phyloP scores from a whole-genome alignment of 2,113 vertebrate species.

The Sinocyclocheilus anophthalmus region DNA sequence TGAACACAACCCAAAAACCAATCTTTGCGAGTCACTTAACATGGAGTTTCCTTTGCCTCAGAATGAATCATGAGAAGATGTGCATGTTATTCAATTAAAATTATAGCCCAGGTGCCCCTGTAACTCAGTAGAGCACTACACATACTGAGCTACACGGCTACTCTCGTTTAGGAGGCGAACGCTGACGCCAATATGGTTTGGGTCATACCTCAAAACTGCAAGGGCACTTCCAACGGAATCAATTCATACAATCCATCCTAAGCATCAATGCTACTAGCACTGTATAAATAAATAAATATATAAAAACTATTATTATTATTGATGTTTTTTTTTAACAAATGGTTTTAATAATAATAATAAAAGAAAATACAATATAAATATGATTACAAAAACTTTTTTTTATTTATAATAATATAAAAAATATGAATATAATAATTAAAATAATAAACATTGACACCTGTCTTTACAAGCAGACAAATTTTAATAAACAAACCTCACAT shows the following conservation, averaged over 20 bases:
- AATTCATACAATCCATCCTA: neutral
- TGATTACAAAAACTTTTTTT: neutral
- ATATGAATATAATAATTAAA: too few relatives aligned
- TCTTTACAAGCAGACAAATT: too few relatives aligned
- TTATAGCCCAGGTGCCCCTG: neutral
- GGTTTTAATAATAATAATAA: too few relatives aligned
- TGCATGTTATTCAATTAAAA: neutral
- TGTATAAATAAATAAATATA: too few relatives aligned
- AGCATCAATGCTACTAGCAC: neutral
- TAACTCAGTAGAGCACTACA: neutral
- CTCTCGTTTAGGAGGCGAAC: neutral
- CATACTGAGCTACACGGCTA: neutral
- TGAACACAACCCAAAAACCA: too few relatives aligned
- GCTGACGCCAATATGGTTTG: neutral
- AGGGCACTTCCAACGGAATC: neutral
- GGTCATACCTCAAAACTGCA: neutral
- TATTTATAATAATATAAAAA: too few relatives aligned
- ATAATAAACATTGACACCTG: too few relatives aligned
- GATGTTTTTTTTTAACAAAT: too few relatives aligned
- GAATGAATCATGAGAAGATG: slow-evolving; percentile 1
- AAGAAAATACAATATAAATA: too few relatives aligned
- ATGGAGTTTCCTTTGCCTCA: neutral
- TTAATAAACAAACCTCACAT: too few relatives aligned
- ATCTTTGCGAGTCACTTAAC: neutral
- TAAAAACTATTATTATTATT: too few relatives aligned